Evolutionary conservation across 2,888 invertebrate species (phyloP).

Genomic region (Vannuccia rotundouncinata): DNA sequence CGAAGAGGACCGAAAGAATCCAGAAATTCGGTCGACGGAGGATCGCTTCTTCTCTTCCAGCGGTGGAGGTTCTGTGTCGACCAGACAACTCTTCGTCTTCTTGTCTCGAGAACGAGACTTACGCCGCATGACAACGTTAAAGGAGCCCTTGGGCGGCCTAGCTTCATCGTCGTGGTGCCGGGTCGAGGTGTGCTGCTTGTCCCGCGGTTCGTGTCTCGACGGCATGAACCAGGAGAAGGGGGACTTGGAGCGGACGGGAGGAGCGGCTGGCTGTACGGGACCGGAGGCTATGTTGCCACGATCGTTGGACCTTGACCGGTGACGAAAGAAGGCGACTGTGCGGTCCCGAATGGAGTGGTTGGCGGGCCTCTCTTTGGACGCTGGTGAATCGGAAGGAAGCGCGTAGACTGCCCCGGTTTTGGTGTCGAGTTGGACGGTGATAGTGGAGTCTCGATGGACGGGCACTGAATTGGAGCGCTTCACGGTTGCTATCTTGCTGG

Average conservation of each 20-base stretch:
- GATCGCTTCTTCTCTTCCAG: neutral
- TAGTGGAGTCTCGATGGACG: neutral
- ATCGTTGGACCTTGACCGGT: neutral
- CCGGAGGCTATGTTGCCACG: too few species aligned
- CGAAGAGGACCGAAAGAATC: neutral
- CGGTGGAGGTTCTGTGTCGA: neutral
- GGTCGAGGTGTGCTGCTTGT: neutral
- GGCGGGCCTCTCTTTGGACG: neutral
- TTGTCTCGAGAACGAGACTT: constrained; percentile 3
- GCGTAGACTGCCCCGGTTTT: neutral
- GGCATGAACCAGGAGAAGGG: neutral
- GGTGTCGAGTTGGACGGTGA: neutral
- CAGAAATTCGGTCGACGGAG: neutral
- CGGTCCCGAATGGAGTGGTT: neutral
- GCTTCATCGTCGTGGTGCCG: neutral
- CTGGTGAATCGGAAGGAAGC: neutral
- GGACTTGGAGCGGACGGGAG: neutral
- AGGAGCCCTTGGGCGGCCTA: neutral
- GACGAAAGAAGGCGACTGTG: constrained; percentile 1
- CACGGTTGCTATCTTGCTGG: neutral
- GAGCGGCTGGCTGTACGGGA: neutral
- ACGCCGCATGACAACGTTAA: constrained; percentile 6
- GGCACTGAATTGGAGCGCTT: neutral
- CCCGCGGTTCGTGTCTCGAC: neutral
- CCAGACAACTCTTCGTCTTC: neutral